Evolutionary conservation across 2,888 invertebrate species (phyloP), one percentile per base, ranked within the genome.

Genomic region (Tenodera sinensis): DNA sequence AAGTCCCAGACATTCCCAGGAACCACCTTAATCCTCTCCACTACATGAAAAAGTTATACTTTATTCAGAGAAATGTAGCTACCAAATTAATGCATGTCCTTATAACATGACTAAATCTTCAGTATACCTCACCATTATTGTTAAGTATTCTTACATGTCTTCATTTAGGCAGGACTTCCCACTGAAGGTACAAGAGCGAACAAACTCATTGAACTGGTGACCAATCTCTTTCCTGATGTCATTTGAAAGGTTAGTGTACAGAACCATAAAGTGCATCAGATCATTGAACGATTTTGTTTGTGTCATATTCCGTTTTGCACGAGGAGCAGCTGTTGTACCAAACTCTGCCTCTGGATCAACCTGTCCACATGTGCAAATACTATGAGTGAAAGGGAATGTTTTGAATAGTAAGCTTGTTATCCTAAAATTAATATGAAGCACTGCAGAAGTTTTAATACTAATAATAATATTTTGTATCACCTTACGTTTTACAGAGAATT

Each of bases 211-310:
- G 15, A 87, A 90, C 8, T 54, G 81, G 81, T 91, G 91, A 20
- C 91, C 91, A 85, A 90, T 89, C 27, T 90, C 83, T 34, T 82
- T 85, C 25, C 90, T 85, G 28, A 90, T 28, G 3, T 89, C 89
- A 83, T 88, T 88, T 25, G 91, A 89, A 84, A 91, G 88, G 28
- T 89, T 90, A 2, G 90, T 87, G 84, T 91, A 91, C 3, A 90
- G 28, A 30, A 90, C 90, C 90, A 91, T 88, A 84, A 91, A 91
- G 83, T 90, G 89, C 91, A 91, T 91, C 14, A 91, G 85, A 83
- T 91, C 90, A 83, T 91, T 90, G 87, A 91, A 91, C 12, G 91
- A 89, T 87, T 90, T 85, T n/a, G 91, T 90, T 87, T 91, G 91
- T 84, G 89, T 91, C 27, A 89, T 54, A 7, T 34, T 82, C 28